Evolutionary conservation across 2,797 vertebrate genomes (phyloP).

Genomic region (Sebastiscus tertius): DNA sequence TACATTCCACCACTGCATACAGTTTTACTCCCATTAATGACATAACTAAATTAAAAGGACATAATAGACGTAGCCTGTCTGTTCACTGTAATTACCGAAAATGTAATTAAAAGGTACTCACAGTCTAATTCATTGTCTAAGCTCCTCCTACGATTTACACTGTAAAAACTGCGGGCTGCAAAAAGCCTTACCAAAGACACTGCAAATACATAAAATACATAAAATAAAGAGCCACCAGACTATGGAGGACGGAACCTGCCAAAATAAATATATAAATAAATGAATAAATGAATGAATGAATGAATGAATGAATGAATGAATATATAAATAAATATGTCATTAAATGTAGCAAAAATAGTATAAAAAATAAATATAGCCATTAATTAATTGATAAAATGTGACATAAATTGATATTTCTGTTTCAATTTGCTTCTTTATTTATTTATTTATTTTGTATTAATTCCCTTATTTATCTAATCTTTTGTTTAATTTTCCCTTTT

Average conservation of each 20-base stretch:
- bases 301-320: too few relatives aligned
- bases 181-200: not conserved
- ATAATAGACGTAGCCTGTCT: not conserved
- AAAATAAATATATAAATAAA: not conserved
- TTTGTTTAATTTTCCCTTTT: too few relatives aligned
- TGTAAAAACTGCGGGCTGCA: not conserved
- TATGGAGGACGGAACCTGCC: too few relatives aligned
- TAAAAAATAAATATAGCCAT: too few relatives aligned
- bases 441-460: too few relatives aligned
- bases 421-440: too few relatives aligned
- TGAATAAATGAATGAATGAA: too few relatives aligned
- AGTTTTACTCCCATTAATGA: not conserved
- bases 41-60: not conserved
- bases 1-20: not conserved
- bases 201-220: not conserved
- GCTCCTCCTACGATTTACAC: not conserved
- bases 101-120: not conserved
- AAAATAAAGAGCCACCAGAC: not conserved
- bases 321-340: too few relatives aligned
- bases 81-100: not conserved
- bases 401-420: too few relatives aligned
- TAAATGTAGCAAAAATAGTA: too few relatives aligned
- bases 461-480: too few relatives aligned
- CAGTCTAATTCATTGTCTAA: not conserved
- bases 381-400: too few relatives aligned